Conservation (phyloP, 2,113 vertebrate genomes). For the Carassius gibelio region DNA sequence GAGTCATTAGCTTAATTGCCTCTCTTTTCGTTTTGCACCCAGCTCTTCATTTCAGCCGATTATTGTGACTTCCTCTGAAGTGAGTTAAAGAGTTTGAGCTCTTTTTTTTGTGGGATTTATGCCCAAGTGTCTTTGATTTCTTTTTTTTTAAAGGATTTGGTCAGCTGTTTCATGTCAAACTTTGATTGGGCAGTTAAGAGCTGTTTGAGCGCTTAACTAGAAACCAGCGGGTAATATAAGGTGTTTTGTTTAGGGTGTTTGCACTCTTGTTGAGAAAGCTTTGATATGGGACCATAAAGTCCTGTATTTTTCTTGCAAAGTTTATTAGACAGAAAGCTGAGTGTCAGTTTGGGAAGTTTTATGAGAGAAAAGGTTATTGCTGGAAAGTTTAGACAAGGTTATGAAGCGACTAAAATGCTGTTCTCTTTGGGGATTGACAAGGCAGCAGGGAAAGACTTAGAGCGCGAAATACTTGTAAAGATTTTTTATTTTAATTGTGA, state of each 20-base stretch:
- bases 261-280: neutral
- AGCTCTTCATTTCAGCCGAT: slow-evolving; percentile 10
- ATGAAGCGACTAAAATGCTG: neutral
- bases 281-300: slow-evolving; percentile 7
- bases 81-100: slow-evolving; percentile 13
- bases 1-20: slow-evolving; percentile 29
- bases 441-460: neutral
- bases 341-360: slow-evolving; percentile 27
- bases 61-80: slow-evolving; percentile 13
- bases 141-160: neutral
- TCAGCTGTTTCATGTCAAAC: slow-evolving; percentile 17
- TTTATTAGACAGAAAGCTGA: slow-evolving; percentile 28
- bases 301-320: neutral
- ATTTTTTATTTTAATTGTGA: slow-evolving; percentile 14
- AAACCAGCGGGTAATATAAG: slow-evolving; percentile 7
- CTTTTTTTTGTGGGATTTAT: slow-evolving; percentile 20
- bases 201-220: neutral
- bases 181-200: slow-evolving; percentile 37
- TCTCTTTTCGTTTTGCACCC: slow-evolving; percentile 4
- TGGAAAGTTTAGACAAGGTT: slow-evolving; percentile 33
- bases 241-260: slow-evolving; percentile 19
- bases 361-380: slow-evolving; percentile 24
- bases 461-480: neutral
- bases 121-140: slow-evolving; percentile 27
- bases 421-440: neutral